These are phyloP conservation scores for Petaurus breviceps DNA, from an alignment of 2,113 vertebrate genomes.

Conservation along the genomic window DNA sequence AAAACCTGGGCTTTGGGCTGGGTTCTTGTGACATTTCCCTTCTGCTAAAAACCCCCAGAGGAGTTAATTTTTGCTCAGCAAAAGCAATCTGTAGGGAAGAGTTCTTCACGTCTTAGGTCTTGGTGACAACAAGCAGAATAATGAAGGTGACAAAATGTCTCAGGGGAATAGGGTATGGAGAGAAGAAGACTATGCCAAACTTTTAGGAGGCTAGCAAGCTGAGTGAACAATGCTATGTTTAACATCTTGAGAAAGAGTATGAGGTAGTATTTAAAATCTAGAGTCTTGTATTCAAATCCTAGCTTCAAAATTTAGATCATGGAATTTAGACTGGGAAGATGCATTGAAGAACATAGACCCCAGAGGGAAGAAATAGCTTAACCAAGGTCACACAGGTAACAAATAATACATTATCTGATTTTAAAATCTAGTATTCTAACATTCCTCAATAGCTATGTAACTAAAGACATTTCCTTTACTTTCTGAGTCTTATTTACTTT, in stretches of 20 bases:
- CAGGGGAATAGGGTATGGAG: constrained; percentile 28
- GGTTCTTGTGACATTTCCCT: not conserved
- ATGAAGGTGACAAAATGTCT: not conserved
- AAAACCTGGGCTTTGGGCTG: not conserved
- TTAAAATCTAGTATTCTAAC: not conserved
- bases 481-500: not conserved
- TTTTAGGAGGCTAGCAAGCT: not conserved
- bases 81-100: not conserved
- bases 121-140: not conserved
- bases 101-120: constrained; percentile 1
- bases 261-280: not conserved
- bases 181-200: not conserved
- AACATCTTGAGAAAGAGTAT: not conserved
- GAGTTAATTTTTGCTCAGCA: not conserved
- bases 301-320: not conserved
- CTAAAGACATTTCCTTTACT: not conserved
- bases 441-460: not conserved
- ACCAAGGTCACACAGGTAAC: not conserved
- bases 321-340: not conserved
- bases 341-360: not conserved
- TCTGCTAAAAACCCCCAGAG: not conserved
- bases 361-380: not conserved
- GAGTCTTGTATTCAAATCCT: not conserved
- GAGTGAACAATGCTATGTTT: not conserved
- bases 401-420: not conserved